Evolutionary conservation across 2,888 invertebrate species (phyloP), one percentile per base, ranked within the genome.

Genomic region (Sclerodermus sp.): DNA sequence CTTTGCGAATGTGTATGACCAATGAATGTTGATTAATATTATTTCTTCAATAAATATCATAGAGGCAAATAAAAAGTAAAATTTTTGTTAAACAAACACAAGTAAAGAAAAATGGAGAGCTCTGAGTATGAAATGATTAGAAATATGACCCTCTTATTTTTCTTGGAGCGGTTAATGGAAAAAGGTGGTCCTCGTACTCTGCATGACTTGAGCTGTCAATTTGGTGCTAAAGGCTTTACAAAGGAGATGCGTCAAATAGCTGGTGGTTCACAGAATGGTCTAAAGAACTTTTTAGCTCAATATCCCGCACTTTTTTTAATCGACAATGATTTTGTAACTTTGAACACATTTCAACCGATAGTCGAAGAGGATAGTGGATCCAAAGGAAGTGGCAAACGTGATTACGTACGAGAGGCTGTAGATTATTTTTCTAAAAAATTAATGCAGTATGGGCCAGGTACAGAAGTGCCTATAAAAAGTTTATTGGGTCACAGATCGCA

Each of bases 211-310:
- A 96, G 96, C 78, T 98, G 98, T 80, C 96, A 98, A 81, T 99
- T 99, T 81, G 98, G 98, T 72, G 96, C 97, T 66, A 96, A 96
- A 80, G 97, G 95, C 66, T 99, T 99, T 81, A 96, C 98, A 17
- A 93, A 96, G 82, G 98, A 98, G 83, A 98, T 98, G 97, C 84
- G 95, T 68, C 94, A 94, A 80, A 92, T 93, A 66, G 92, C 91
- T 70, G 92, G 97, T 63, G 96, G 96, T 67, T 96, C 95, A 66
- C 96, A 97, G 81, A 93, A 93, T 68, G 94, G 98, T 49, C 84
- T 99, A 53, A 95, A 94, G 80, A 97, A 97, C 81, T 99, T 99
- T 82, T 85, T 99, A 73, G 85, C 89, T 49, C 95, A 96, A 79
- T 97, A 96, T 84, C 98, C 99, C 67, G 90, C 95, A 57, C 85